Evolutionary conservation across 2,888 invertebrate genomes (phyloP).

Genomic region (Philaethria dido): DNA sequence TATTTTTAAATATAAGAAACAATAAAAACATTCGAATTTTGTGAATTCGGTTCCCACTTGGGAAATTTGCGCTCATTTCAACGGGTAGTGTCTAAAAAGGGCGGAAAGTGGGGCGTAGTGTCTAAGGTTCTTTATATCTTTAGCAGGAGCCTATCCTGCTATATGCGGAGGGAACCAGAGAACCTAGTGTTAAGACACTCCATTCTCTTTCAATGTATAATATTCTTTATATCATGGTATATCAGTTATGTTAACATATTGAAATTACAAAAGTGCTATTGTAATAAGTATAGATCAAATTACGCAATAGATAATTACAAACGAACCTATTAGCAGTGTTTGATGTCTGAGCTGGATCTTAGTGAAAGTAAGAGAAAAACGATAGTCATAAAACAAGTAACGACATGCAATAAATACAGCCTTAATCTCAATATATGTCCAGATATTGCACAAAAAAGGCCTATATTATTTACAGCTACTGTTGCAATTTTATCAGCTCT

Average conservation of each 20-base stretch:
- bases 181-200: too few species aligned
- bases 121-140: too few species aligned
- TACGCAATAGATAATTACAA: slow-evolving; percentile 32
- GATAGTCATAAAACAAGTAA: slow-evolving; percentile 35
- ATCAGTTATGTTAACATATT: too few species aligned
- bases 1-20: too few species aligned
- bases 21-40: too few species aligned
- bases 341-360: slow-evolving; percentile 21
- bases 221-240: too few species aligned
- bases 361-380: slow-evolving; percentile 42
- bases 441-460: slow-evolving; percentile 19
- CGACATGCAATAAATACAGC: slow-evolving; percentile 33
- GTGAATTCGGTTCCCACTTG: too few species aligned
- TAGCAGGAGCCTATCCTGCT: too few species aligned
- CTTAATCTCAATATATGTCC: slow-evolving; percentile 30
- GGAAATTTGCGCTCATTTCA: too few species aligned
- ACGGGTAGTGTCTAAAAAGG: not conserved
- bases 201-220: too few species aligned
- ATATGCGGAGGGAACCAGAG: too few species aligned
- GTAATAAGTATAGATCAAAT: slow-evolving; percentile 12
- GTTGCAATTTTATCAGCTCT: slow-evolving; percentile 20
- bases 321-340: slow-evolving; percentile 20
- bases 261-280: not conserved
- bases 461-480: slow-evolving; percentile 15
- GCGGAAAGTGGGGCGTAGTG: not conserved